Evolutionary conservation across 2,113 vertebrate genomes (phyloP), one percentile per base, ranked within the genome.

Genomic region (Malurus elegans): DNA sequence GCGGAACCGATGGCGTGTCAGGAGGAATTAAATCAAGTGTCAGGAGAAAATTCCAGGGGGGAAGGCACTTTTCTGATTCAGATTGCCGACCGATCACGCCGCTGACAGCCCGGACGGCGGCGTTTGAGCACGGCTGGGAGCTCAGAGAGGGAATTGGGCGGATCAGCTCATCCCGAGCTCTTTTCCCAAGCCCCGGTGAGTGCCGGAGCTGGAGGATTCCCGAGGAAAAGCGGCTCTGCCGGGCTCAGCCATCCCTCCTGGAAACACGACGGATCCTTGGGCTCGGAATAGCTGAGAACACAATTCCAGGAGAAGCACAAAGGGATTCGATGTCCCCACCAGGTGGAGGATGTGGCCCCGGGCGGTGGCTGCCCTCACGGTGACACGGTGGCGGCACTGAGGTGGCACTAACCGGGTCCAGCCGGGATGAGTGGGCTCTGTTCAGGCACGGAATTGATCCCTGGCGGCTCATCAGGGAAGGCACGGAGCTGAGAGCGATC

Each of bases 21-120:
- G 45, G 81, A 90, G 62, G 89, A 96, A 95, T 93, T 76, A 89
- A 92, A 96, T 96, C 92, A 85, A 90, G 62, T 10, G 79, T 90
- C 95, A 94, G 89, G 47, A 36, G 36, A 66, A 36, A 87, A 95
- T 90, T 94, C 92, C 92, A 34, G 47, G 31, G 72, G 96, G 95
- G 50, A 91, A 91, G 34, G 18, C 13, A 13, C 88, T 93, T 78
- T 31, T 84, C 65, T 69, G 95, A 95, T 47, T 76, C 95, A 67
- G 48, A 34, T 88, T 81, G 87, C 88, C 56, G 24, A 65, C 34
- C 89, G 90, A 94, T 95, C 91, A 94, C 61, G 10, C 54, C 80
- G 1, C 9, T 86, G 96, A 94, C 75, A 76, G 82, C 60, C 58
- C 3, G 8, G 82, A 58, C 38, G 6, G 94, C 56, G n/a, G 78